Percentiles rank a stretch among this genome's conserved stretches.
These are phyloP conservation scores for Lepidurus packardi DNA, from an alignment of 1,140 invertebrate species.

Conservation along the genomic window DNA sequence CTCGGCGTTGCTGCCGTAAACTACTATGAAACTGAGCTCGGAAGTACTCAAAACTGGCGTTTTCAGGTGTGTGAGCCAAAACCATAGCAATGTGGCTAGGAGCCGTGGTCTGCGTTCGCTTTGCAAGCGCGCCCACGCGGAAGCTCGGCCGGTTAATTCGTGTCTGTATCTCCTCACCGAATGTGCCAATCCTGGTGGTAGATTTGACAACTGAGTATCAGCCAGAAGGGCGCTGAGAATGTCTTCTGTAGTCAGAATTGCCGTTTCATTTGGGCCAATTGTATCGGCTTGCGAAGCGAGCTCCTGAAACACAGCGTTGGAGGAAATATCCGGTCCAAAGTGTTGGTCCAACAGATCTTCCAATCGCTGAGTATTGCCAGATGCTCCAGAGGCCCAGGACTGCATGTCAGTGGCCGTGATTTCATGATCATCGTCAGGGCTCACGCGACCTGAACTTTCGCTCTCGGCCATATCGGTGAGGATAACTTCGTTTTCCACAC, in stretches of 20 bases:
- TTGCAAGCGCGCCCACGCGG: slow-evolving; percentile 60
- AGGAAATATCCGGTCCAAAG: slow-evolving; percentile 29
- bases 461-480: background rate
- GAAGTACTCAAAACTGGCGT: slow-evolving; percentile 59
- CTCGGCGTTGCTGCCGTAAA: slow-evolving; percentile 43
- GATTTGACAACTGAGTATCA: slow-evolving; percentile 51
- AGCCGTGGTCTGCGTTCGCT: slow-evolving; percentile 59
- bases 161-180: slow-evolving; percentile 52
- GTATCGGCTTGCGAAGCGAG: slow-evolving; percentile 34
- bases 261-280: slow-evolving; percentile 31
- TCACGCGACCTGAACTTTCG: slow-evolving; percentile 12
- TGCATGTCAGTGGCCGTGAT: slow-evolving; percentile 11
- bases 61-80: slow-evolving; percentile 65
- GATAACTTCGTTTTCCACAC: slow-evolving; percentile 1
- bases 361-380: background rate
- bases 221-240: slow-evolving; percentile 48
- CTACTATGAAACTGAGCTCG: slow-evolving; percentile 61
- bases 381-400: slow-evolving; percentile 1
- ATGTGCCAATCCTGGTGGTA: slow-evolving; percentile 47
- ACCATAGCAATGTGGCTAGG: slow-evolving; percentile 56
- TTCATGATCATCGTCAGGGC: background rate
- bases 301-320: slow-evolving; percentile 33
- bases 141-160: slow-evolving; percentile 60
- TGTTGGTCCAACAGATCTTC: slow-evolving; percentile 22
- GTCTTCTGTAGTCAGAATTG: slow-evolving; percentile 42